Evolutionary conservation across 1,140 invertebrate species (phyloP), one percentile per base, ranked within the genome.

Genomic region (Polypedilum pembai): DNA sequence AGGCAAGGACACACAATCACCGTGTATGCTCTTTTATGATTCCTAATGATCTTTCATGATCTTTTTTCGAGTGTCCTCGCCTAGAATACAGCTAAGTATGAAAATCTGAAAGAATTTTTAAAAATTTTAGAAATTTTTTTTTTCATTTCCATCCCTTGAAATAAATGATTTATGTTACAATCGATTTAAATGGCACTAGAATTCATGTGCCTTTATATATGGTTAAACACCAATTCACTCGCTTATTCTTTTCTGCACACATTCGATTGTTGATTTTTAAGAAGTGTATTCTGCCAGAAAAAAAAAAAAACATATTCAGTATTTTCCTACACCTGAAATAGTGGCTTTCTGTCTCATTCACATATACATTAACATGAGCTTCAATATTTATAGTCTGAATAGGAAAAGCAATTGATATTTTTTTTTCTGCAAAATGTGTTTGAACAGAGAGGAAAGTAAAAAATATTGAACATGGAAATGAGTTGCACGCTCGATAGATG

Each of bases 131-230:
- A 45, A 15, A 8, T 45, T 45, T 45, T 45, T 45, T 45, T 45
- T 7, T 45, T 1, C 41, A 3, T 8, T 56, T 56, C 45, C 4
- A n/a, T 12, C n/a, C 24, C 24, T 33, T 33, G 24, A 1, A 33
- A 33, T 3, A 33, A 33, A 33, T 33, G 24, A 33, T 33, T 33
- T 33, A 33, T 5, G 24, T 33, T 33, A 33, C 24, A 33, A 5
- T 33, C 24, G 24, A 33, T 56, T 56, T 12, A n/a, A 12, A 4
- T 15, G 45, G 10, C 45, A 56, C 45, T 33, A 56, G n/a, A 56
- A 56, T 56, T 56, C 15, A 56, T 56, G 45, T 56, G 45, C n/a
- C n/a, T 56, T 56, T 56, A n/a, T 56, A n/a, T 8, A 56, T 56
- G 45, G 45, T 56, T 56, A 56, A 56, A 56, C 45, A 56, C 45